Conservation (phyloP, 2,888 invertebrate genomes). For the Drosophila mimica region DNA sequence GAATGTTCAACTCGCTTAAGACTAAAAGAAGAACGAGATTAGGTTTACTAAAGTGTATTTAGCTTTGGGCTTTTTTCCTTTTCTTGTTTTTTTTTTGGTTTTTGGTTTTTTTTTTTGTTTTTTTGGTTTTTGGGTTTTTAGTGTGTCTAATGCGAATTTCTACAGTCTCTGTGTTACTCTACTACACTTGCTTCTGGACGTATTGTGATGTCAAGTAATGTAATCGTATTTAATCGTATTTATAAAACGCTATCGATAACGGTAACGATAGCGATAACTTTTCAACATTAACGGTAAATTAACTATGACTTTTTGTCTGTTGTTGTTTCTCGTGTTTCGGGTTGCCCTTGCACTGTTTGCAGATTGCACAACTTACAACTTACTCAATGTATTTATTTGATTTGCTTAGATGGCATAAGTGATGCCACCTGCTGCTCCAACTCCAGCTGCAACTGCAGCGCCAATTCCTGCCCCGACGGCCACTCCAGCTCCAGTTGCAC, state of each 20-base stretch:
- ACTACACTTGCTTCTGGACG: constrained; percentile 81
- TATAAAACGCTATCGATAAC: constrained; percentile 62
- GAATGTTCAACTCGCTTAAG: constrained; percentile 74
- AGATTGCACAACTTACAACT: constrained; percentile 48
- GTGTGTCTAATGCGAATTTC: constrained; percentile 76
- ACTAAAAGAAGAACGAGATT: constrained; percentile 71
- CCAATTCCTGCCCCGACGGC: constrained; percentile 6
- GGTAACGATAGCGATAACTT: constrained; percentile 62
- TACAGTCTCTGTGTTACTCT: constrained; percentile 80
- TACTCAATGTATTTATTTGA: constrained; percentile 31
- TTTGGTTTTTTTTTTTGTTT: constrained; percentile 7
- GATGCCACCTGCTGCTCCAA: constrained; percentile 19
- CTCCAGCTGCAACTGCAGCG: constrained; percentile 5
- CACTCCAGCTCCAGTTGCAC: constrained; percentile 15
- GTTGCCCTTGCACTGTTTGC: constrained; percentile 39
- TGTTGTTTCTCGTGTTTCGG: neutral
- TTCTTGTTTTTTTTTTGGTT: constrained; percentile 6
- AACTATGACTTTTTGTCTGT: constrained; percentile 51
- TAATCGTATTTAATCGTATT: constrained; percentile 50
- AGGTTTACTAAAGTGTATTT: constrained; percentile 57
- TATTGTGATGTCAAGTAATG: constrained; percentile 81
- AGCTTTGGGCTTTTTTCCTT: constrained; percentile 13
- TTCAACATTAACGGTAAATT: constrained; percentile 71
- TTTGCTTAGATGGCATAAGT: constrained; percentile 82
- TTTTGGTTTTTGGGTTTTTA: constrained; percentile 50